These are phyloP conservation scores for Anarsia innoxiella DNA, from an alignment of 2,888 invertebrate species.

Conservation along the genomic window DNA sequence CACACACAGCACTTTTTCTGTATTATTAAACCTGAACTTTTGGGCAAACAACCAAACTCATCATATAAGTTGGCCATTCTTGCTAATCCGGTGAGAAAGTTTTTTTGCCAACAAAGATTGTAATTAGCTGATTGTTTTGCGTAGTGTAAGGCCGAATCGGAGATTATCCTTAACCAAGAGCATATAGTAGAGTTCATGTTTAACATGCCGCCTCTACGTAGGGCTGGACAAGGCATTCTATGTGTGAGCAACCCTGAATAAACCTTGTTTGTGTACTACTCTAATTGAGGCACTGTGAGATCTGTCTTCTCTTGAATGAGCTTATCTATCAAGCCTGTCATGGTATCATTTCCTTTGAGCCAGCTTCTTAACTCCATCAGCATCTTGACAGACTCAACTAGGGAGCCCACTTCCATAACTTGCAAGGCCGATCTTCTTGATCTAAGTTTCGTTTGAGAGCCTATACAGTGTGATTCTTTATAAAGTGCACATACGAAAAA, in stretches of 20 bases:
- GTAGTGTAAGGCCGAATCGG: background rate
- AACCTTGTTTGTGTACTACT: background rate
- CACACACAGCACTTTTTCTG: background rate
- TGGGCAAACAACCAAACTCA: background rate
- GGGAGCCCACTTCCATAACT: background rate
- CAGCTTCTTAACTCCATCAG: background rate
- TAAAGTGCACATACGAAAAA: too few species aligned
- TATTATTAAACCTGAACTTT: background rate
- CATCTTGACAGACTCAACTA: background rate
- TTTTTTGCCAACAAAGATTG: background rate
- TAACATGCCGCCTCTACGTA: background rate
- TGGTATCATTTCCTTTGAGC: background rate
- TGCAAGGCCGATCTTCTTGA: background rate
- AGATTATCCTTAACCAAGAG: background rate
- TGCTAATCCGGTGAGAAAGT: background rate
- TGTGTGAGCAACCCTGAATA: background rate
- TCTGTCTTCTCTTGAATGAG: background rate
- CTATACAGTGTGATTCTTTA: too few species aligned
- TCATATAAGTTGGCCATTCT: background rate
- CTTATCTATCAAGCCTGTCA: background rate
- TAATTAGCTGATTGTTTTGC: background rate
- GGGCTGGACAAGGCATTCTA: background rate
- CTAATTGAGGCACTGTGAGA: background rate
- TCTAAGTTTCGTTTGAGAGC: constrained; percentile 6
- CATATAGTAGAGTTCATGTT: background rate